Percentiles rank a stretch among this genome's conserved stretches.
These are phyloP conservation scores for Pachypsylla venusta DNA, from an alignment of 1,140 invertebrate genomes.

Conservation along the genomic window DNA sequence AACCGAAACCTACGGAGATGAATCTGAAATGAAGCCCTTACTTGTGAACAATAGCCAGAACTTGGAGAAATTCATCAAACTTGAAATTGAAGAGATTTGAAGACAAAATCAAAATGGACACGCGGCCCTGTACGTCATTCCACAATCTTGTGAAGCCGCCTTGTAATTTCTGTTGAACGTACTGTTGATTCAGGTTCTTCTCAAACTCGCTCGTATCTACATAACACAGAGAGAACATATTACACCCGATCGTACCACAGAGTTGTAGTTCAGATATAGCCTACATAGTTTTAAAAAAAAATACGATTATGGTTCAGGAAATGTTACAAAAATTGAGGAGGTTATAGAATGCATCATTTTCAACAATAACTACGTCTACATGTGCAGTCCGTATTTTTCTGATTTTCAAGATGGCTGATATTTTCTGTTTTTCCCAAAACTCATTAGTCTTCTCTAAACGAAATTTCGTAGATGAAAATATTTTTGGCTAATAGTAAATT, in stretches of 20 bases:
- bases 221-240: not conserved
- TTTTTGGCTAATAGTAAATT: too few species aligned
- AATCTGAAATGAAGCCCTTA: too few species aligned
- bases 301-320: not conserved
- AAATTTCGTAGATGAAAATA: too few species aligned
- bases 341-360: too few species aligned
- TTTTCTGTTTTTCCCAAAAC: too few species aligned
- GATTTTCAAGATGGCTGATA: too few species aligned
- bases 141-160: conserved; percentile 72
- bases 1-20: too few species aligned
- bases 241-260: not conserved
- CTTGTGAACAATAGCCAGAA: conserved; percentile 73
- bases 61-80: conserved; percentile 88
- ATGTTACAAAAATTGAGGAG: too few species aligned
- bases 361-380: too few species aligned
- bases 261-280: not conserved
- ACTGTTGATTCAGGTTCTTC: conserved; percentile 50
- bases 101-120: conserved; percentile 58
- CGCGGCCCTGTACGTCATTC: conserved; percentile 88
- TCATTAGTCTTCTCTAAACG: too few species aligned
- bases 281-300: not conserved
- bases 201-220: conserved; percentile 38
- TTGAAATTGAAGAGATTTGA: conserved; percentile 68
- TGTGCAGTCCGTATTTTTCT: too few species aligned
- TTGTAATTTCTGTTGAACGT: conserved; percentile 76